Conservation (phyloP, 2,888 invertebrate genomes). For the Neoaliturus tenellus region DNA sequence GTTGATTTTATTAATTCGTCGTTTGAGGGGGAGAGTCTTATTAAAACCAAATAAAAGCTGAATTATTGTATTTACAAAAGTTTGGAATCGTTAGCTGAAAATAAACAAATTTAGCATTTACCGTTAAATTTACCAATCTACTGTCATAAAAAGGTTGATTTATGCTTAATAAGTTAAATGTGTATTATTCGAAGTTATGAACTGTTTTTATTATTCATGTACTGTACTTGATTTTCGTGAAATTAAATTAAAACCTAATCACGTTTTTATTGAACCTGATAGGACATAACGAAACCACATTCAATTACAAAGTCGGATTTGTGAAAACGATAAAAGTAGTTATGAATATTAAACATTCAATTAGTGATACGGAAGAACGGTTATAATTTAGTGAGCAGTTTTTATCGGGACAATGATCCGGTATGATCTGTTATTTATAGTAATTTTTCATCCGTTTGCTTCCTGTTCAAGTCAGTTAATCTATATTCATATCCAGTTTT, state of each 20-base stretch:
- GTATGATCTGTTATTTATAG: constrained; percentile 19
- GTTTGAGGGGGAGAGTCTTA: too few species aligned
- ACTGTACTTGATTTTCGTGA: too few species aligned
- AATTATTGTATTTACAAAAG: too few species aligned
- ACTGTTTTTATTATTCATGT: too few species aligned
- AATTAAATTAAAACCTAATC: background rate
- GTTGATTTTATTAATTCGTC: too few species aligned
- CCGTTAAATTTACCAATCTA: too few species aligned
- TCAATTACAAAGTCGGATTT: constrained; percentile 46
- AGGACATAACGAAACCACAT: background rate
- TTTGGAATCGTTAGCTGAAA: too few species aligned
- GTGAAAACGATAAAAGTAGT: constrained; percentile 50
- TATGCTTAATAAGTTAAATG: too few species aligned
- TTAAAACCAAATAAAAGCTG: too few species aligned
- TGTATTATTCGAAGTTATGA: too few species aligned
- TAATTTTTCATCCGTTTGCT: constrained; percentile 16
- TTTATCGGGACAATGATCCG: constrained; percentile 37
- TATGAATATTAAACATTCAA: constrained; percentile 56
- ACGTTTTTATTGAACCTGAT: background rate
- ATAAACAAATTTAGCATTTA: too few species aligned
- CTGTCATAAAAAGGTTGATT: too few species aligned
- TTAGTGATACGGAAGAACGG: constrained; percentile 34
- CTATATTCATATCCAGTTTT: background rate
- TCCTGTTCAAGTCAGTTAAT: background rate
- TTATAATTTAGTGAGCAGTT: constrained; percentile 26